These are phyloP conservation scores for Prietella phreatophila DNA, from an alignment of 2,113 vertebrate genomes.

Conservation along the genomic window DNA sequence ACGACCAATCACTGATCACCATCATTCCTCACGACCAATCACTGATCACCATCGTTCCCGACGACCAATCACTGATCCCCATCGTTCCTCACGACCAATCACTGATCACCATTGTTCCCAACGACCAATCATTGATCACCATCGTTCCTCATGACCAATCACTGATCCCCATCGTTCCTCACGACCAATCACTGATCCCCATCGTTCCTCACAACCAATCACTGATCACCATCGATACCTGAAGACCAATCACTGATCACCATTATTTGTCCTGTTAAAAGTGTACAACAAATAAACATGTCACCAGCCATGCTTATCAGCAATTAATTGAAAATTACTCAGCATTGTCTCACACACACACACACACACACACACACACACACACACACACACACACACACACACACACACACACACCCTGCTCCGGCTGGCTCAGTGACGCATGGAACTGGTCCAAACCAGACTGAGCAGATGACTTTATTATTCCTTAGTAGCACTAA, in stretches of 20 bases:
- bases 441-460: slow-evolving; percentile 41
- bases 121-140: too few species aligned
- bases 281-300: neutral
- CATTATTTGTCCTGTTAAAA: neutral
- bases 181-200: neutral
- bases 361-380: neutral
- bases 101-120: too few species aligned
- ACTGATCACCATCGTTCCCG: too few species aligned
- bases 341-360: neutral
- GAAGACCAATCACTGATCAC: neutral
- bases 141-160: too few species aligned
- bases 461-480: slow-evolving; percentile 33
- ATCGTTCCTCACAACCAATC: neutral
- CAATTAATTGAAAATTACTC: neutral
- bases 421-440: neutral
- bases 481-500: slow-evolving; percentile 41
- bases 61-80: too few species aligned
- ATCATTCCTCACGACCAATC: neutral
- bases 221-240: neutral
- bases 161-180: too few species aligned
- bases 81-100: too few species aligned
- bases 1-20: neutral
- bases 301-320: neutral
- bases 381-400: slow-evolving; percentile 8
- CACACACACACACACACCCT: neutral